These are phyloP conservation scores for Loriculus beryllinus DNA, from an alignment of 2,797 vertebrate species.

Conservation along the genomic window DNA sequence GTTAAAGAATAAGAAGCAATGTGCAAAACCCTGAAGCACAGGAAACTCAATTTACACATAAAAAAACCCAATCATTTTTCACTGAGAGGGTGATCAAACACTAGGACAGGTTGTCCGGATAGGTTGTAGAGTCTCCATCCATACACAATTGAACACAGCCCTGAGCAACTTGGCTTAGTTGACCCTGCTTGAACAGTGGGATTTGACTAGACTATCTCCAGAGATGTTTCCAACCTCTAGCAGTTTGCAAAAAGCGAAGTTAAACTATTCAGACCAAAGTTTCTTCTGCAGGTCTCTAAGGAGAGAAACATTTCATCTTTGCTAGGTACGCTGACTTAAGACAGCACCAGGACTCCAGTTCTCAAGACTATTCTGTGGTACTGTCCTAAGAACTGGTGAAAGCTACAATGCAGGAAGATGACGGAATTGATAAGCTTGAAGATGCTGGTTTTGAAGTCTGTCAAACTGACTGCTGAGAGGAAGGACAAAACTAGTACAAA, in stretches of 20 bases:
- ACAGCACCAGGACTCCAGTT: fast-evolving
- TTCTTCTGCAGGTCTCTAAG: background rate
- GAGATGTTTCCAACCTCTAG: background rate
- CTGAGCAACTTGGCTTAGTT: background rate
- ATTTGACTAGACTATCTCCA: background rate
- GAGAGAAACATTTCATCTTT: background rate
- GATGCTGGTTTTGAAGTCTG: background rate
- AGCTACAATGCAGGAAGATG: background rate
- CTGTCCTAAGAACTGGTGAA: background rate
- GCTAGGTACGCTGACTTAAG: fast-evolving
- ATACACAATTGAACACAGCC: fast-evolving
- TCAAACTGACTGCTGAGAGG: background rate
- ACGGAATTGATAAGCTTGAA: background rate
- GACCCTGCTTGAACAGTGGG: no score
- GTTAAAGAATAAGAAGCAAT: background rate
- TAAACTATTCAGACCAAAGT: background rate
- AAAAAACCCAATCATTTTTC: background rate
- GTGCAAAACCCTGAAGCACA: background rate
- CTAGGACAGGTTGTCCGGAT: fast-evolving
- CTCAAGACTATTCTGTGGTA: background rate
- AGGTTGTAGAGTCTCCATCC: background rate
- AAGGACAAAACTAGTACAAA: background rate
- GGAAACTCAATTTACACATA: background rate
- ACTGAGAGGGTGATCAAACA: background rate
- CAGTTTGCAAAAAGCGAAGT: background rate